phyloP scores from a whole-genome alignment of 2,888 invertebrate genomes.

The Acronicta psi region DNA sequence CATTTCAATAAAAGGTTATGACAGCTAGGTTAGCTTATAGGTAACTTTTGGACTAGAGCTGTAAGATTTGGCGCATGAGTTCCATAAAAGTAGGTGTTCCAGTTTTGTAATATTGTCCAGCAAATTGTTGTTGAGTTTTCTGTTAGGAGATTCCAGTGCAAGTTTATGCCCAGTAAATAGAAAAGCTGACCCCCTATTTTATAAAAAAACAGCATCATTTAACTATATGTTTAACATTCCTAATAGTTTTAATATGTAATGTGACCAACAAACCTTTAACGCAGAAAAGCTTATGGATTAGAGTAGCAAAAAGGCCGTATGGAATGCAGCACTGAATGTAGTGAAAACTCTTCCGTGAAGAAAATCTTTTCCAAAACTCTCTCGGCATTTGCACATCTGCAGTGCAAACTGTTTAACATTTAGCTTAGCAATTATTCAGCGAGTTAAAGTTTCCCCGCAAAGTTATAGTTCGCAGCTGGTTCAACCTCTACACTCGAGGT shows the following conservation, averaged over 20 bases:
- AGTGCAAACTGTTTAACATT: conserved; percentile 61
- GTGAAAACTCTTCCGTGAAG: conserved; percentile 31
- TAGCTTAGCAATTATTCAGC: conserved; percentile 72
- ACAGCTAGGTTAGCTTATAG: neutral
- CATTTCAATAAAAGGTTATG: conserved; percentile 7
- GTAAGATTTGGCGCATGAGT: too few species aligned
- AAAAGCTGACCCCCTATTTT: too few species aligned
- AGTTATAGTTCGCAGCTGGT: conserved; percentile 63
- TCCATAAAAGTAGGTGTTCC: too few species aligned
- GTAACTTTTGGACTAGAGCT: neutral
- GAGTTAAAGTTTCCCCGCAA: conserved; percentile 67
- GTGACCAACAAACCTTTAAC: conserved; percentile 6
- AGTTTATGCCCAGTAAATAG: too few species aligned
- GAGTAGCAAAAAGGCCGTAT: conserved; percentile 6
- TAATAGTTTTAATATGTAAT: too few species aligned
- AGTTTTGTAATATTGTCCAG: too few species aligned
- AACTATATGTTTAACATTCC: too few species aligned
- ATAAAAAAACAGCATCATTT: too few species aligned
- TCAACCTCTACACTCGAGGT: conserved; percentile 57
- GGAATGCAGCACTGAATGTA: conserved; percentile 17
- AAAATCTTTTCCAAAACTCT: conserved; percentile 49
- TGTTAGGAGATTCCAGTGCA: too few species aligned
- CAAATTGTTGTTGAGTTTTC: too few species aligned
- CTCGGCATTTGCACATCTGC: conserved; percentile 55
- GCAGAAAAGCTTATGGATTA: conserved; percentile 7